These are phyloP conservation scores for Sipha flava DNA, from an alignment of 1,140 invertebrate species.

Conservation along the genomic window DNA sequence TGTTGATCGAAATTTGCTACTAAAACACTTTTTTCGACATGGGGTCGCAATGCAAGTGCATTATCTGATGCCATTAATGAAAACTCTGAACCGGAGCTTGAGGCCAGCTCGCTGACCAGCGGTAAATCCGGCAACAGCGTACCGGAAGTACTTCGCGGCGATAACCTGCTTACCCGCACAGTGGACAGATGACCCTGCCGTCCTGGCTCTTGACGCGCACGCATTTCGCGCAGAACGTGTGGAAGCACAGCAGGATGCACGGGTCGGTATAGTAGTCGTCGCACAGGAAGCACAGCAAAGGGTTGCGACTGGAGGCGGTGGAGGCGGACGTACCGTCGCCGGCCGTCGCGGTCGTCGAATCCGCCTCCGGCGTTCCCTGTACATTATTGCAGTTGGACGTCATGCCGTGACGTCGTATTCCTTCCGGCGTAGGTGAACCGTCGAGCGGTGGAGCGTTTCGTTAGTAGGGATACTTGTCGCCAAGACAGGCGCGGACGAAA, in stretches of 20 bases:
- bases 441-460: too few relatives aligned
- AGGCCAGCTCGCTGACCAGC: too few relatives aligned
- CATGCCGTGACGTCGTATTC: background rate
- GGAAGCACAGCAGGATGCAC: slow-evolving; percentile 58
- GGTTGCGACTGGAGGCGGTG: slow-evolving; percentile 44
- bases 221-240: slow-evolving; percentile 60
- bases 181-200: slow-evolving; percentile 54
- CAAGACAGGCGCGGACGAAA: too few relatives aligned
- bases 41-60: too few relatives aligned
- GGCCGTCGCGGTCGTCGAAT: background rate
- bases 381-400: background rate
- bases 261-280: slow-evolving; percentile 61
- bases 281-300: slow-evolving; percentile 56
- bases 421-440: too few relatives aligned
- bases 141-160: too few relatives aligned
- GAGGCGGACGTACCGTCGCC: background rate
- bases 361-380: background rate
- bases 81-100: too few relatives aligned
- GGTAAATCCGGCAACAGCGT: too few relatives aligned
- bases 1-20: too few relatives aligned
- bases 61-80: too few relatives aligned
- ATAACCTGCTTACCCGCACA: slow-evolving; percentile 59
- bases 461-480: too few relatives aligned
- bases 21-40: too few relatives aligned
- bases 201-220: slow-evolving; percentile 53